Conservation (phyloP, 2,797 vertebrate species). For the Enteromius anoplus region DNA sequence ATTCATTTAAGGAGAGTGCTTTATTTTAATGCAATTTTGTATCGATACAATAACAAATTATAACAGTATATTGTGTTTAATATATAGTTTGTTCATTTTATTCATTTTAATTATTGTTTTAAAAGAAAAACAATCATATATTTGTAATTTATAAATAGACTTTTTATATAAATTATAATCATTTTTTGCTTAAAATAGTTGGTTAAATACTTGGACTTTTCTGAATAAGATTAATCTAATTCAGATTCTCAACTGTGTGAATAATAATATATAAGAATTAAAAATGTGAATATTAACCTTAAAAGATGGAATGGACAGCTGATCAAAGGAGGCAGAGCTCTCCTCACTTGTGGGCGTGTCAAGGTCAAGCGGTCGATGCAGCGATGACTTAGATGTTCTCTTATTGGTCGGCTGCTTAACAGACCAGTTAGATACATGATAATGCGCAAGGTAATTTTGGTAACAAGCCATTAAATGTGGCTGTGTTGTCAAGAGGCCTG, state of each 20-base stretch:
- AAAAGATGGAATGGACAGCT: conserved; percentile 91
- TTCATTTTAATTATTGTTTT: background rate
- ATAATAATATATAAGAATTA: background rate
- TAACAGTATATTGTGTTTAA: background rate
- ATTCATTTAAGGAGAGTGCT: background rate
- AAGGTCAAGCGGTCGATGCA: conserved; percentile 94
- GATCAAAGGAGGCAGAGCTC: conserved; percentile 90
- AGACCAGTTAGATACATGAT: conserved; percentile 94
- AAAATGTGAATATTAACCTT: conserved; percentile 78
- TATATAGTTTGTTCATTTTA: background rate
- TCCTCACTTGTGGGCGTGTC: conserved; percentile 98
- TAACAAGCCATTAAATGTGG: conserved; percentile 95
- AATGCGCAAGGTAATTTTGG: conserved; percentile 92
- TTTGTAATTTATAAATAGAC: background rate
- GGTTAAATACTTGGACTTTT: background rate
- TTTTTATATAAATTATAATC: background rate
- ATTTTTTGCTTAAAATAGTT: background rate
- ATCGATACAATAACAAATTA: background rate
- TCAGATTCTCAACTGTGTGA: background rate
- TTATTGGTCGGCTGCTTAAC: conserved; percentile 96
- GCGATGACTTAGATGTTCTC: conserved; percentile 95
- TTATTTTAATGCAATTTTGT: background rate
- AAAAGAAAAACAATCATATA: background rate
- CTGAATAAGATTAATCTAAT: background rate
- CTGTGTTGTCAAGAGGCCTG: conserved; percentile 85